A percentile compares a stretch with the other conserved stretches of the same genome.
Evolutionary conservation across 2,888 invertebrate genomes (phyloP).

Genomic region (Parnassius glacialis): DNA sequence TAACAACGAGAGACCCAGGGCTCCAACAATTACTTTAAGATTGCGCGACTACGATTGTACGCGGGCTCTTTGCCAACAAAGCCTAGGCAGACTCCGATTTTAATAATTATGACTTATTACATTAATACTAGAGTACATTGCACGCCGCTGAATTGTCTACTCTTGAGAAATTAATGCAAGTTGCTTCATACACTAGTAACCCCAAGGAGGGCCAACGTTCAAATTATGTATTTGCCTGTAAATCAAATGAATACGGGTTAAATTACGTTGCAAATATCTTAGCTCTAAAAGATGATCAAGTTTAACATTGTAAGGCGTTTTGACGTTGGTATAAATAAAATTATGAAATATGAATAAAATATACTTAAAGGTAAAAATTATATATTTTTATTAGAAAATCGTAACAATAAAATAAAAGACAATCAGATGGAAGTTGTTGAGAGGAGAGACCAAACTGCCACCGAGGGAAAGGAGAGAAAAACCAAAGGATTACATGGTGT

Average conservation of each 20-base stretch:
- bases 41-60: slow-evolving; percentile 53
- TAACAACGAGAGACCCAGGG: slow-evolving; percentile 57
- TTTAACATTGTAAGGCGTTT: too few species aligned
- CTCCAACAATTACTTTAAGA: slow-evolving; percentile 65
- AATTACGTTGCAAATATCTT: too few species aligned
- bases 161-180: slow-evolving; percentile 16
- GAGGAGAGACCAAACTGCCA: too few species aligned
- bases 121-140: slow-evolving; percentile 44
- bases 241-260: background rate
- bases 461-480: too few species aligned
- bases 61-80: slow-evolving; percentile 62
- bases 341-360: too few species aligned
- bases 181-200: background rate
- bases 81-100: slow-evolving; percentile 50
- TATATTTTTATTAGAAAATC: too few species aligned
- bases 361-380: too few species aligned
- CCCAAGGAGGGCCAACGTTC: background rate
- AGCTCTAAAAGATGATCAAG: too few species aligned
- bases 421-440: too few species aligned
- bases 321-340: too few species aligned
- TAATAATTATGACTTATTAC: slow-evolving; percentile 63
- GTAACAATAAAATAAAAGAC: too few species aligned
- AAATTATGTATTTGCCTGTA: slow-evolving; percentile 1
- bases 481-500: too few species aligned
- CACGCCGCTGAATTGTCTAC: slow-evolving; percentile 24